Base-by-base conservation (phyloP, 2,797 vertebrate genomes). In the Champsocephalus esox region DNA sequence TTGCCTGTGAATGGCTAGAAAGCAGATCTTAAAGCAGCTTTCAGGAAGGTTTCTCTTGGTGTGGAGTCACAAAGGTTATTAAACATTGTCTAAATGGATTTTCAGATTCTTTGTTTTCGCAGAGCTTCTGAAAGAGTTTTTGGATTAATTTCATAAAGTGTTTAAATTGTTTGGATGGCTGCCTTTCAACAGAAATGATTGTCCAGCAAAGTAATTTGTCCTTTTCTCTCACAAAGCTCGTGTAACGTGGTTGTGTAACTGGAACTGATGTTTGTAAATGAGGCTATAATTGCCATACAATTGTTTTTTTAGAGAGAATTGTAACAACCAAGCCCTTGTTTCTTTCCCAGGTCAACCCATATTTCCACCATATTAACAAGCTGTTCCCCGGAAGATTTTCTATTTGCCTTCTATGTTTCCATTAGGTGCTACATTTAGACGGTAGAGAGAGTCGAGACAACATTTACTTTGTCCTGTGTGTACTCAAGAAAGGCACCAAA, bases 241-340 rank as follows among this genome's bases (percentile, higher is more conserved):
- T 83, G 63, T 76, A 38, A 79, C 10, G 4, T 77, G 70, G 74
- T 75, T 75, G 80, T 87, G 82, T 86, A 89, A 91, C 83, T 88
- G 88, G 87, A 92, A 89, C 77, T 62, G 78, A 88, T 89, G 66
- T 88, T 85, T 84, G 69, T 85, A 88, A 91, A 92, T 81, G 83
- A 91, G 90, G 87, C 88, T 80, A 45, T 90, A 86, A 92, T 90
- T 90, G 79, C 85, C 88, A 77, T 85, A 64, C 89, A 91, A 87
- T 91, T 76, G 64, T 14, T 86, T 92, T 92, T 90, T 84, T 76
- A 66, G 68, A 81, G 65, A 73, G 80, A 69, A 90, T 73, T 51
- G 57, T 82, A 65, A 74, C 50, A 38, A 38, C 34, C 34, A 65
- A 73, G 45, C 46, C 55, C 71, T 55, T n/a, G 44, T 83, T 85